Evolutionary conservation across 2,888 invertebrate genomes (phyloP).

Genomic region (Stegana nigrithorax): DNA sequence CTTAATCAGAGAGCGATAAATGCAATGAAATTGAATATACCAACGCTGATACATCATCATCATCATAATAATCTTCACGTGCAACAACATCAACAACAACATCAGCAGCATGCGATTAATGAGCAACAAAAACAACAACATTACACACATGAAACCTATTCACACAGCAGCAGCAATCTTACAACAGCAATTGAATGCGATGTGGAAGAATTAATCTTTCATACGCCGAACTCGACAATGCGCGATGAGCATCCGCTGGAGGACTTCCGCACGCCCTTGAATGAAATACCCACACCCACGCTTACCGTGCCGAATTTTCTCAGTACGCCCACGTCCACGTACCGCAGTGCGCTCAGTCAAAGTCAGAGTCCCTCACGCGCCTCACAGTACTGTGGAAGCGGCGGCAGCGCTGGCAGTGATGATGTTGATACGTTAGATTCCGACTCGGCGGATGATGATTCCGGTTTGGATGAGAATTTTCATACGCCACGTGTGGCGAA

Average conservation of each 20-base stretch:
- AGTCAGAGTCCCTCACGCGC: conserved; percentile 38
- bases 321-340: conserved; percentile 49
- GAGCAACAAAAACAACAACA: conserved; percentile 22
- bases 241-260: conserved; percentile 50
- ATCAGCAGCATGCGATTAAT: conserved; percentile 8
- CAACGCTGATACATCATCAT: conserved; percentile 52
- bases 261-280: conserved; percentile 65
- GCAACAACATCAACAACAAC: conserved; percentile 27
- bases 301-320: conserved; percentile 36
- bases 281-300: conserved; percentile 56
- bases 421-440: conserved; percentile 61
- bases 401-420: conserved; percentile 43
- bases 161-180: too few species aligned
- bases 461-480: conserved; percentile 66
- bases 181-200: conserved; percentile 47
- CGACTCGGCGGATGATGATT: conserved; percentile 62
- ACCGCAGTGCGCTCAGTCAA: conserved; percentile 47
- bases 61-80: neutral
- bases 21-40: conserved; percentile 67
- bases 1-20: conserved; percentile 67
- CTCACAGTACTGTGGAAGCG: conserved; percentile 51
- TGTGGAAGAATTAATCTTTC: conserved; percentile 57
- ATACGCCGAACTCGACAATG: conserved; percentile 66
- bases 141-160: conserved; percentile 19
- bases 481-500: conserved; percentile 67